phyloP scores from a whole-genome alignment of 1,140 invertebrate species.

The Carposina sasakii region DNA sequence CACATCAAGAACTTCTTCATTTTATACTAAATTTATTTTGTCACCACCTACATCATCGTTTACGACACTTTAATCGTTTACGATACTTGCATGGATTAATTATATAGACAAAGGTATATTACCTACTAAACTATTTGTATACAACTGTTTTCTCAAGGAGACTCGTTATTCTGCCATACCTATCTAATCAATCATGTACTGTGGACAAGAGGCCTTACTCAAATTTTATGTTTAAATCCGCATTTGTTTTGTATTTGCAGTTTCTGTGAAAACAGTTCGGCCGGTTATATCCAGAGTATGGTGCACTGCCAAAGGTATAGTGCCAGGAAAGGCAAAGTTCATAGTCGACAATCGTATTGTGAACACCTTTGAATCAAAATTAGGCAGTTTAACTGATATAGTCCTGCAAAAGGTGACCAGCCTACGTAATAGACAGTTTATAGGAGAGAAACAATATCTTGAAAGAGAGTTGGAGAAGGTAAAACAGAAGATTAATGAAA shows the following conservation, averaged over 20 bases:
- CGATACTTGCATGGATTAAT: too few relatives aligned
- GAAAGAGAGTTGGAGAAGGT: conserved; percentile 46
- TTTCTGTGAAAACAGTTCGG: conserved; percentile 51
- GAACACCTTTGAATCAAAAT: conserved; percentile 29
- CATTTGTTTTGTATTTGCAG: conserved; percentile 49
- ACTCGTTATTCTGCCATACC: too few relatives aligned
- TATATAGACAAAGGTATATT: too few relatives aligned
- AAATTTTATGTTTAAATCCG: too few relatives aligned
- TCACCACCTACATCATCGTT: too few relatives aligned
- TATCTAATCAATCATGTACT: too few relatives aligned
- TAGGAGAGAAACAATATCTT: conserved; percentile 42
- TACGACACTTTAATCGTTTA: too few relatives aligned
- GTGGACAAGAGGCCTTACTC: too few relatives aligned
- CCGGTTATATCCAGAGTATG: conserved; percentile 43
- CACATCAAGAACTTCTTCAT: too few relatives aligned
- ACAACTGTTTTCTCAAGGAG: too few relatives aligned
- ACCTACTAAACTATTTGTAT: too few relatives aligned
- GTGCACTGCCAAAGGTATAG: conserved; percentile 33
- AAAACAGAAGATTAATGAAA: conserved; percentile 29
- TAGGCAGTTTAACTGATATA: conserved; percentile 20
- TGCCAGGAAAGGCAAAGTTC: conserved; percentile 31
- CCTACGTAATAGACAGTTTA: conserved; percentile 37
- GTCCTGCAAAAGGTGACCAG: conserved; percentile 28
- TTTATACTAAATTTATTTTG: too few relatives aligned
- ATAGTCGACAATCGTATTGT: conserved; percentile 44